Evolutionary conservation across 2,888 invertebrate genomes (phyloP).

Genomic region (Stenodema calcarata): DNA sequence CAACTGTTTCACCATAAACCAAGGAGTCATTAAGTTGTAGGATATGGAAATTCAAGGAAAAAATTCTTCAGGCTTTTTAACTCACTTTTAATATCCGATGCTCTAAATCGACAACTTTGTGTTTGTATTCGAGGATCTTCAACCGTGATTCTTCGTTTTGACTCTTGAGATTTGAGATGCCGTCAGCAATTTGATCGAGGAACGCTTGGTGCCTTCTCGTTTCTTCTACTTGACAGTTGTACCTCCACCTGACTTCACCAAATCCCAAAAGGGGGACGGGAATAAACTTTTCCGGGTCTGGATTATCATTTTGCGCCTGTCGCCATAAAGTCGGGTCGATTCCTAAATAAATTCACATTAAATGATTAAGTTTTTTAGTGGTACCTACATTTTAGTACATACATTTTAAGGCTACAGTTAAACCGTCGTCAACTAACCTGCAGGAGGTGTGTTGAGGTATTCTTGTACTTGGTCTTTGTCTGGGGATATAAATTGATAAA

Average conservation of each 20-base stretch:
- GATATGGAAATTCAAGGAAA: too few relatives aligned
- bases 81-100: constrained; percentile 76
- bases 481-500: constrained; percentile 77
- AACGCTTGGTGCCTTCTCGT: constrained; percentile 82
- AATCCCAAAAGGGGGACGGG: constrained; percentile 96
- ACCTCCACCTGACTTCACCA: constrained; percentile 71
- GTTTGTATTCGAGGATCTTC: constrained; percentile 72
- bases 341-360: constrained; percentile 65
- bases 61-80: constrained; percentile 63
- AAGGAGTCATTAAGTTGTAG: too few relatives aligned
- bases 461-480: constrained; percentile 81
- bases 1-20: constrained; percentile 65
- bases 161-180: constrained; percentile 78
- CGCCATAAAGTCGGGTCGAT: constrained; percentile 93
- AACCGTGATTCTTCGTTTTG: constrained; percentile 82
- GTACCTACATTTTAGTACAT: too few relatives aligned
- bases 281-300: constrained; percentile 85
- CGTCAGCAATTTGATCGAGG: constrained; percentile 78
- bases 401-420: background rate
- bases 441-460: constrained; percentile 88
- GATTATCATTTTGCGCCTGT: constrained; percentile 95
- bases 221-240: constrained; percentile 84
- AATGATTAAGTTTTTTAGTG: too few relatives aligned
- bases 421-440: constrained; percentile 64
- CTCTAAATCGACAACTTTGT: constrained; percentile 79